Percentiles rank a stretch among this genome's conserved stretches.
Evolutionary conservation across 2,113 vertebrate genomes (phyloP).

Genomic region (Cercocebus atys): DNA sequence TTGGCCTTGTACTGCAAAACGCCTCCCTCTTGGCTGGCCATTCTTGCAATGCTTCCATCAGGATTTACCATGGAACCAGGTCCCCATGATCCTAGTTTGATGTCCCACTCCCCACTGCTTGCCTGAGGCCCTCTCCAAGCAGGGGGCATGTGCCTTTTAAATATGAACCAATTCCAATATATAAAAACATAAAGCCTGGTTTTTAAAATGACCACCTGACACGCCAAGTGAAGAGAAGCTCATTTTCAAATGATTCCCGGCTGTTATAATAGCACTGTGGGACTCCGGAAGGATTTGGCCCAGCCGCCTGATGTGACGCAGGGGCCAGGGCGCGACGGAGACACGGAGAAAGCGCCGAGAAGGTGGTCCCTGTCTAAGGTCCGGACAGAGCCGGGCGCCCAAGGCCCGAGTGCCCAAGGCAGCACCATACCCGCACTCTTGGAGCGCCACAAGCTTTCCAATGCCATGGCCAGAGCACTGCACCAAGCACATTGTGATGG

Average conservation of each 20-base stretch:
- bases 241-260: slow-evolving; percentile 44
- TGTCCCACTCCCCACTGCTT: not conserved
- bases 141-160: not conserved
- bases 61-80: not conserved
- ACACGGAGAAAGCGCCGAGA: not conserved
- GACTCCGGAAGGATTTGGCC: slow-evolving; percentile 58
- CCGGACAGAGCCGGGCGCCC: slow-evolving; percentile 27
- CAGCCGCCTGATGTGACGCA: slow-evolving; percentile 58
- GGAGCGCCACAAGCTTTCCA: slow-evolving; percentile 95
- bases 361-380: not conserved
- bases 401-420: not conserved
- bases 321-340: not conserved
- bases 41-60: not conserved
- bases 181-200: not conserved
- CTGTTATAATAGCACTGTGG: slow-evolving; percentile 32
- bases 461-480: slow-evolving; percentile 93
- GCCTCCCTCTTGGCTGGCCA: not conserved
- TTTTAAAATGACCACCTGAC: slow-evolving; percentile 57
- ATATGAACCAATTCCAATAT: slow-evolving; percentile 38
- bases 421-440: slow-evolving; percentile 92
- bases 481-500: slow-evolving; percentile 95
- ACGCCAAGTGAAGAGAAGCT: slow-evolving; percentile 27
- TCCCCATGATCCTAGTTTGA: not conserved
- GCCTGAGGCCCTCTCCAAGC: not conserved
- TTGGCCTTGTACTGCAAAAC: not conserved